Percentiles rank a stretch among this genome's conserved stretches.
Evolutionary conservation across 2,113 vertebrate species (phyloP).

Genomic region (Hystrix cristata): DNA sequence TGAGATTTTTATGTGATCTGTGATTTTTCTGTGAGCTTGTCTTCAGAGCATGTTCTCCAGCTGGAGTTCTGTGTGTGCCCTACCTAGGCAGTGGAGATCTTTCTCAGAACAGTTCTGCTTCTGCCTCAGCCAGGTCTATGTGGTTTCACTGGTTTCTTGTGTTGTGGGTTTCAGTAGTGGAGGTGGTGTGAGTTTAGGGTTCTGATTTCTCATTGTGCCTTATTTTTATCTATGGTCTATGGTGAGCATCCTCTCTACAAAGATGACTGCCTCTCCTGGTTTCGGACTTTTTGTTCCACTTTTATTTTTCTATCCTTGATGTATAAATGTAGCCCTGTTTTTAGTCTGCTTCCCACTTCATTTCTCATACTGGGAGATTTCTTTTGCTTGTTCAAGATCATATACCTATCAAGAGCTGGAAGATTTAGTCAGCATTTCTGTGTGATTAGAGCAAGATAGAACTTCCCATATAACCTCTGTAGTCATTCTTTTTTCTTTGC

Average conservation of each 20-base stretch:
- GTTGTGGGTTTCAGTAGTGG: neutral
- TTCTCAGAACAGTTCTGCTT: neutral
- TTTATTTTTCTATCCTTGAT: neutral
- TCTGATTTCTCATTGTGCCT: neutral
- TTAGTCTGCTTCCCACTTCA: neutral
- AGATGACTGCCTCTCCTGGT: neutral
- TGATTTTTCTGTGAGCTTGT: no score
- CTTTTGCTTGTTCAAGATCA: neutral
- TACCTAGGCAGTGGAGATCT: neutral
- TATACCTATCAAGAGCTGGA: neutral
- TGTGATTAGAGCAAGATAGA: neutral
- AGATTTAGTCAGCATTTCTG: neutral
- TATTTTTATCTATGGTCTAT: neutral
- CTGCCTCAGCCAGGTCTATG: neutral
- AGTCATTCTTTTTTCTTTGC: neutral
- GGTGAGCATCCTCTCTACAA: neutral
- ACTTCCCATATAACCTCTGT: neutral
- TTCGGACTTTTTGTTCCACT: neutral
- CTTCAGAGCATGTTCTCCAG: no score
- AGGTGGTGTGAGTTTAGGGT: neutral
- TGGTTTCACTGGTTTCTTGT: neutral
- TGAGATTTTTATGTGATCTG: no score
- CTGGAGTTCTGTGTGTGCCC: neutral
- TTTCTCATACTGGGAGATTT: neutral
- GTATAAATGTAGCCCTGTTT: neutral